Base-by-base conservation (phyloP, 2,113 vertebrate genomes). In the Eolophus roseicapilla region DNA sequence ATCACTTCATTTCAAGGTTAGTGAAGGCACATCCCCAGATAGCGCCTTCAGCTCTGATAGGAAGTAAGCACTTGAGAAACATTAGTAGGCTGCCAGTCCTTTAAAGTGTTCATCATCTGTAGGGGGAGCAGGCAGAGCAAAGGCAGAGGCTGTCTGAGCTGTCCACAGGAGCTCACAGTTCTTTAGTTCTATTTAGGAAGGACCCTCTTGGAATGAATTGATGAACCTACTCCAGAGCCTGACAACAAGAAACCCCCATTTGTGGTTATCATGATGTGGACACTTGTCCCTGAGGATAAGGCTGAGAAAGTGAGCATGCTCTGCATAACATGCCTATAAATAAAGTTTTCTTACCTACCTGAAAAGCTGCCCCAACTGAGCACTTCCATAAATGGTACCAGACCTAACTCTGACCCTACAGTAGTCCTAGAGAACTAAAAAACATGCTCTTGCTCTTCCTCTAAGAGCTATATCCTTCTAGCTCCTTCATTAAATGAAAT, bases 1-100 rank as follows among this genome's bases (percentile, higher is more conserved):
- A 91, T 63, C 60, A 14, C 35, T 77, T 88, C 60, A 67, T 88
- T 89, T 88, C 85, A 84, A 81, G 57, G 84, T 73, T 63, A 78
- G 75, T 8, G 31, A 75, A n/a, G 78, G 52, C 64, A 83, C 1
- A 9, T 59, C 67, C 60, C 44, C 69, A 92, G 70, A 92, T 18
- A 88, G 79, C 25, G 70, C 87, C 82, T 82, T 60, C 39, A 67
- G 63, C 70, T 89, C 79, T 77, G 62, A 65, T 4, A 29, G 78
- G 84, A 95, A 93, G 24, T 20, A 69, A 77, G 78, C 64, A 82
- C 88, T 90, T 90, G 63, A 93, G 63, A 80, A 92, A 64, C 68
- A 81, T 47, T 11, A 44, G 21, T 12, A 74, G 33, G 60, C 37
- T 86, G 73, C 82, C 91, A 92, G 76, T 18, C 47, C 39, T 68